phyloP scores from a whole-genome alignment of 2,888 invertebrate species.

The Chloroclystis v-ata region DNA sequence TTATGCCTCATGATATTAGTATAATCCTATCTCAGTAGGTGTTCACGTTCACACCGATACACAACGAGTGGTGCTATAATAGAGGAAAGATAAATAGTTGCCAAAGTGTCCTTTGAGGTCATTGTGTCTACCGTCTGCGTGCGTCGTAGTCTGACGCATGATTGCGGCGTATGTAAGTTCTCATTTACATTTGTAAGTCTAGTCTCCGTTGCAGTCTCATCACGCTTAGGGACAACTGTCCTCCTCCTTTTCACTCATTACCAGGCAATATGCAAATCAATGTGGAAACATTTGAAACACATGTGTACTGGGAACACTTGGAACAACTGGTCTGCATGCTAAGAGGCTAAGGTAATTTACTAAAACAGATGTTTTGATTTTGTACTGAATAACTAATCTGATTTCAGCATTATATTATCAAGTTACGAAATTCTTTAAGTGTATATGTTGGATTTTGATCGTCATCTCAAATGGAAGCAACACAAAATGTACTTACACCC shows the following conservation, averaged over 20 bases:
- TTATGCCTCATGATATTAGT: neutral
- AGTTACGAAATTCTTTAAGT: slow-evolving; percentile 5
- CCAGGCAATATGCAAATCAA: slow-evolving; percentile 59
- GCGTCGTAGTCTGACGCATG: slow-evolving; percentile 41
- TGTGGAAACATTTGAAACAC: slow-evolving; percentile 43
- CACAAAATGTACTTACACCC: slow-evolving; percentile 43
- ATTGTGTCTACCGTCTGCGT: slow-evolving; percentile 32
- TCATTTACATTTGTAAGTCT: slow-evolving; percentile 55
- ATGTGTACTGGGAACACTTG: slow-evolving; percentile 17
- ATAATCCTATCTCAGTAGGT: neutral
- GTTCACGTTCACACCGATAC: neutral
- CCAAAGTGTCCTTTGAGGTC: slow-evolving; percentile 13
- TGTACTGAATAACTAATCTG: neutral
- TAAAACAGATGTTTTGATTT: neutral
- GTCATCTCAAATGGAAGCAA: slow-evolving; percentile 31
- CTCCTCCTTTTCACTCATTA: slow-evolving; percentile 58
- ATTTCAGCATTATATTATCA: slow-evolving; percentile 1
- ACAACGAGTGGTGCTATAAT: neutral
- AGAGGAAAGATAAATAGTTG: slow-evolving; percentile 5
- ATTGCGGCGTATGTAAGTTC: slow-evolving; percentile 42
- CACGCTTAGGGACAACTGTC: slow-evolving; percentile 47
- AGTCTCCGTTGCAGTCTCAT: slow-evolving; percentile 41
- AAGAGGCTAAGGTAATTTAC: slow-evolving; percentile 24
- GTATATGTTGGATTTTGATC: slow-evolving; percentile 20
- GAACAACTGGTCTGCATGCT: slow-evolving; percentile 24